Conservation (phyloP, 1,140 invertebrate genomes). For the Rhizoglyphus robini region DNA sequence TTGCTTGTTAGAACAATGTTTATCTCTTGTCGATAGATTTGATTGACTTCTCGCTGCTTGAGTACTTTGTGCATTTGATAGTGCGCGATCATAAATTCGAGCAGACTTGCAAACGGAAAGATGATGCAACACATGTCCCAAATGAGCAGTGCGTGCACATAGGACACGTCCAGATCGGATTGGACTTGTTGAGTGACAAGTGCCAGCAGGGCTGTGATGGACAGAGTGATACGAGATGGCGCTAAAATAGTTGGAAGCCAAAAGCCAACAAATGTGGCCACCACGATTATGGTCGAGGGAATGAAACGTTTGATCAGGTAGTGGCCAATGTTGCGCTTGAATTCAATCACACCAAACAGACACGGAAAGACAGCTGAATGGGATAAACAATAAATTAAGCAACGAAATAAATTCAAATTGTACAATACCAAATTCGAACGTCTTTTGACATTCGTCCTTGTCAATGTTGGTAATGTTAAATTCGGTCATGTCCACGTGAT, state of each 20-base stretch:
- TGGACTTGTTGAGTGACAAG: conserved; percentile 53
- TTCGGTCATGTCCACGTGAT: conserved; percentile 13
- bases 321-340: conserved; percentile 18
- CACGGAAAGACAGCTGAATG: conserved; percentile 17
- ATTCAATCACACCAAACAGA: conserved; percentile 9
- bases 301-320: conserved; percentile 20
- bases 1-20: too few species aligned
- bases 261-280: conserved; percentile 22
- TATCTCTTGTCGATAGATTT: neutral
- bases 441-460: conserved; percentile 7
- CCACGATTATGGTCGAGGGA: conserved; percentile 22
- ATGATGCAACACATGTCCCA: conserved; percentile 57
- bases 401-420: too few species aligned
- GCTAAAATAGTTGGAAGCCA: conserved; percentile 34
- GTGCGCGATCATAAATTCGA: conserved; percentile 65
- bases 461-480: neutral
- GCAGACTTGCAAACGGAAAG: conserved; percentile 64
- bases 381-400: too few species aligned
- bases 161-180: conserved; percentile 33
- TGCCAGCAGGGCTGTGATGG: conserved; percentile 45
- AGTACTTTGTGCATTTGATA: neutral
- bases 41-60: neutral
- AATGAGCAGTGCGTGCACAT: conserved; percentile 42
- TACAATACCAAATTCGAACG: neutral
- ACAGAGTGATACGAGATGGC: conserved; percentile 42